These are phyloP conservation scores for Gibbula magus DNA, from an alignment of 2,888 invertebrate species.

Conservation along the genomic window DNA sequence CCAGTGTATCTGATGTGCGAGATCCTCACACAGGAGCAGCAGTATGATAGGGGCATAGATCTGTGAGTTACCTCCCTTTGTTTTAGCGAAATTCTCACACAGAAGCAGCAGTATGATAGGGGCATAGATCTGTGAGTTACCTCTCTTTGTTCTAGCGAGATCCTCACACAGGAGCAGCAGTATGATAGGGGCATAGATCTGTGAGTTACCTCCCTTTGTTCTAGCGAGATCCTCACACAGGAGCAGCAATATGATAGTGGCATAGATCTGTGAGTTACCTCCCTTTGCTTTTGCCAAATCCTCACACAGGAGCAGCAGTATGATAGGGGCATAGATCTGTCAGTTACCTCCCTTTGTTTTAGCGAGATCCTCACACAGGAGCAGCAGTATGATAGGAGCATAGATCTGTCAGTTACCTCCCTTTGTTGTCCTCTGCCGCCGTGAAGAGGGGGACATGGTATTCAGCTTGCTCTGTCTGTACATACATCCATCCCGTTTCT, in stretches of 20 bases:
- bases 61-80: conserved; percentile 73
- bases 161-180: conserved; percentile 79
- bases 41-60: conserved; percentile 81
- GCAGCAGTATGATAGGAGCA: conserved; percentile 80
- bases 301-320: too few relatives aligned
- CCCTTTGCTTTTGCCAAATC: too few relatives aligned
- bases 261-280: too few relatives aligned
- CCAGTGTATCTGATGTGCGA: conserved; percentile 85
- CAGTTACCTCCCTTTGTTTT: conserved; percentile 41
- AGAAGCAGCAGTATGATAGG: too few relatives aligned
- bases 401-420: conserved; percentile 78
- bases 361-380: conserved; percentile 82
- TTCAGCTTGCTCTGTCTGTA: too few relatives aligned
- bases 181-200: conserved; percentile 82
- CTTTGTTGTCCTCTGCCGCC: too few relatives aligned
- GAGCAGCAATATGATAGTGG: too few relatives aligned
- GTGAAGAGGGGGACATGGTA: too few relatives aligned
- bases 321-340: too few relatives aligned
- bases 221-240: too few relatives aligned
- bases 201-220: too few relatives aligned
- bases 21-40: conserved; percentile 80
- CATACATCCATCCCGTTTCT: too few relatives aligned
- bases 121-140: conserved; percentile 41
- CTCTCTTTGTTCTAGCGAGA: conserved; percentile 76
- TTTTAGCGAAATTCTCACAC: conserved; percentile 70